Percentiles rank a stretch among this genome's conserved stretches.
These are phyloP conservation scores for Eptatretus burgeri DNA, from an alignment of 2,113 vertebrate genomes.

Conservation along the genomic window DNA sequence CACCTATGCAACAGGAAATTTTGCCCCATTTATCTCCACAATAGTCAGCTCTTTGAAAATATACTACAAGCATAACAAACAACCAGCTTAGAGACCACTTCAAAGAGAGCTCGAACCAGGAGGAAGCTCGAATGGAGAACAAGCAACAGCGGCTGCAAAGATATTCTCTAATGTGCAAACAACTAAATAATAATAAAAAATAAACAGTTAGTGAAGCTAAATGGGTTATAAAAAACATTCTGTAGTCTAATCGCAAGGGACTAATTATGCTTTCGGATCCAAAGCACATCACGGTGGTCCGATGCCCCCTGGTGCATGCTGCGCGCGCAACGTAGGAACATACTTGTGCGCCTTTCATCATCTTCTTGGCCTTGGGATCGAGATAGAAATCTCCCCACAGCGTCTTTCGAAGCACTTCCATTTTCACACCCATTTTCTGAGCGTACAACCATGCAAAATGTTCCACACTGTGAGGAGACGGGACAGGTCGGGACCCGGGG, in stretches of 20 bases:
- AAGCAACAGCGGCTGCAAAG: neutral
- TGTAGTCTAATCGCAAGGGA: no score
- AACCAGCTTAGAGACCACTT: no score
- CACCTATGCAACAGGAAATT: neutral
- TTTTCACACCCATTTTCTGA: slow-evolving; percentile 47
- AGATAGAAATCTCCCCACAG: slow-evolving; percentile 89
- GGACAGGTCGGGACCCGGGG: neutral
- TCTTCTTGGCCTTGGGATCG: slow-evolving; percentile 60
- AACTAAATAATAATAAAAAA: no score
- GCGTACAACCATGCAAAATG: slow-evolving; percentile 71
- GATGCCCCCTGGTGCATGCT: no score
- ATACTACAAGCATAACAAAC: slow-evolving; percentile 7
- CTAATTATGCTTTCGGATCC: no score
- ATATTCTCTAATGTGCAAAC: no score
- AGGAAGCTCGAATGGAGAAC: no score
- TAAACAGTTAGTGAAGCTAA: no score
- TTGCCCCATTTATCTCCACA: neutral
- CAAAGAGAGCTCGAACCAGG: no score
- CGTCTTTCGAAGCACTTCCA: slow-evolving; percentile 43
- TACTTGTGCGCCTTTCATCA: slow-evolving; percentile 86
- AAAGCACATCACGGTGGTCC: no score
- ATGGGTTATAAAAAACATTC: no score
- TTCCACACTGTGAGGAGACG: slow-evolving; percentile 29
- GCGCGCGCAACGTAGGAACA: neutral
- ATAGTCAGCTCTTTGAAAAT: slow-evolving; percentile 8